Base-by-base conservation (phyloP, 2,797 vertebrate species). In the Psittacula derbiana region DNA sequence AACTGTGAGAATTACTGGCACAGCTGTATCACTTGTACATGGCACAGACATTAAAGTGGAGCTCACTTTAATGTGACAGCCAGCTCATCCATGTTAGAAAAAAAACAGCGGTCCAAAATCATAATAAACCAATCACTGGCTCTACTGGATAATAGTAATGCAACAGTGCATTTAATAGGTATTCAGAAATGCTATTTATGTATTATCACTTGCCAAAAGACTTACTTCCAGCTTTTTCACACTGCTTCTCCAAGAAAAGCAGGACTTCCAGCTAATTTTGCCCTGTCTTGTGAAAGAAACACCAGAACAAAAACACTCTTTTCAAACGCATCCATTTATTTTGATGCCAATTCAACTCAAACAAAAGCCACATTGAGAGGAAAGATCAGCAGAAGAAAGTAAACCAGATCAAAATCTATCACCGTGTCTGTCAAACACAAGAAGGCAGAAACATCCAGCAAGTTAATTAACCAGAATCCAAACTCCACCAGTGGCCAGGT, bases 171-270 rank as follows among this genome's bases (percentile, higher is more conserved):
- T 67, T 89, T 94, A 41, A 67, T 30, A 55, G 16, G 67, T 49
- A 82, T 87, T 92, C 49, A 80, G 13, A 69, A 95, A 89, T 80
- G 70, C 70, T 73, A 61, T 52, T 85, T 82, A 57, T 80, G 41
- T 86, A 78, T 82, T 91, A 87, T 87, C 64, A 71, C 41, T 86
- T 87, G 90, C 90, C 93, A 96, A 53, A 95, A 85, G 11, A 80
- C 64, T 58, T 72, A n/a, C 30, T 88, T 66, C 53, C 44, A 80
- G 61, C 15, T 85, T 85, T 85, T 81, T 90, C 78, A 93, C 19
- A 23, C 16, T 80, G 19, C 31, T 85, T 86, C 85, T 86, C 90
- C 88, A 94, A 84, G 83, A 88, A 88, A 95, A 93, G 66, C 69
- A 81, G 36, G 47, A 88, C 71, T 44, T 92, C 88, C 80, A 66